Evolutionary conservation across 2,888 invertebrate genomes (phyloP).

Genomic region (Lasioglossum malachurum): DNA sequence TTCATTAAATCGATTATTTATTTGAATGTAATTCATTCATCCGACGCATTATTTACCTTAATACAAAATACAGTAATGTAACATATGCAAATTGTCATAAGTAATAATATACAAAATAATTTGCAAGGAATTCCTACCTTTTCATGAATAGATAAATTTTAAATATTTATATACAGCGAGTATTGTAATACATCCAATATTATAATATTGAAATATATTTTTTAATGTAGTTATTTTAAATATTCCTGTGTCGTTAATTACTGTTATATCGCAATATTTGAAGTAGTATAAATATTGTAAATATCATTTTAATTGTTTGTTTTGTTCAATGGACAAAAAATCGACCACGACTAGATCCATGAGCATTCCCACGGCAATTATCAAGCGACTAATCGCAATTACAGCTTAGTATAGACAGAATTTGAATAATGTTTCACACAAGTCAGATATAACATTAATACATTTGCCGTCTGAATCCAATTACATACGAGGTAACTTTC

Average conservation of each 20-base stretch:
- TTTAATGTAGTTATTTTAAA: neutral
- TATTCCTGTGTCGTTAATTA: neutral
- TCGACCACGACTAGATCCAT: conserved; percentile 18
- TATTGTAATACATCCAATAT: neutral
- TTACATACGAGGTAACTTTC: neutral
- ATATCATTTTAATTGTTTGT: neutral
- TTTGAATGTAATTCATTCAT: neutral
- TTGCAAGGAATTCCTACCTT: neutral
- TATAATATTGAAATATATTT: neutral
- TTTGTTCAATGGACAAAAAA: neutral
- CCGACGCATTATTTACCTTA: neutral
- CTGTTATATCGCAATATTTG: neutral
- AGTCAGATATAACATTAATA: conserved; percentile 1
- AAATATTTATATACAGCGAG: neutral
- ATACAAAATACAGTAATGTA: neutral
- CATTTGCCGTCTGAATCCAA: neutral
- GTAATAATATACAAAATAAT: neutral
- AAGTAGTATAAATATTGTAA: neutral
- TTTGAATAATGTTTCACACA: neutral
- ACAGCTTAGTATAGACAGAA: conserved; percentile 18
- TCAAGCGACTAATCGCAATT: conserved; percentile 10
- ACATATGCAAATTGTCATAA: neutral
- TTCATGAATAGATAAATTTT: neutral
- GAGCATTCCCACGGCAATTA: conserved; percentile 21
- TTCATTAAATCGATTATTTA: neutral